Base-by-base conservation (phyloP, 1,140 invertebrate species). In the Cardiocondyla obscurior region DNA sequence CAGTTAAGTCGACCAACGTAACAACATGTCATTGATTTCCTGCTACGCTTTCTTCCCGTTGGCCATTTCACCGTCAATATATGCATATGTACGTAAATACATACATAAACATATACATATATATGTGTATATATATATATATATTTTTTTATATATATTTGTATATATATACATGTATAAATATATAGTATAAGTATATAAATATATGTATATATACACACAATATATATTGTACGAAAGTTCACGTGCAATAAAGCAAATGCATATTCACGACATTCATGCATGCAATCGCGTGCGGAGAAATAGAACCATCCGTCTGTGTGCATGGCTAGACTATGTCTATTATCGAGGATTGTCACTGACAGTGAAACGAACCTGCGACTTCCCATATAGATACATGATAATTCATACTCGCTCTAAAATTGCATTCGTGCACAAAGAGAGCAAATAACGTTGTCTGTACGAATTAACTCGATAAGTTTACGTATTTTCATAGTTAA, bases 11-110 rank as follows among this genome's bases (percentile, higher is more conserved):
- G 81, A 88, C 86, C 70, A 44, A 64, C 46, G 74, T 83, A 89
- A 85, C 81, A 77, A 73, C 74, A 72, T 76, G 67, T 85, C 86
- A 88, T 89, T 87, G 77, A 62, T 89, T 86, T 87, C 84, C 85
- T 86, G 90, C 90, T 76, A 92, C 91, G 91, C 91, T 92, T 92
- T 92, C 91, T 92, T 92, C 86, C 83, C 74, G 73, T 57, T 44
- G 14, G 60, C 69, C 87, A 91, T 89, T 91, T 92, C 87, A 88
- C 88, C 84, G 44, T 46, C 73, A 51, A 81, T 74, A 74, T 39
- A 39, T 16, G 51, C 14, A 51, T 19, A 42, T 22, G 14, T 62
- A 6, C 22, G 14, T 60, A 36, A 19, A 36, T 60, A 19, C 8
- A n/a, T n/a, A n/a, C n/a, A n/a, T n/a, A n/a, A n/a, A n/a, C n/a